Evolutionary conservation across 2,797 vertebrate species (phyloP).

Genomic region (Schizopygopsis malacanthus): DNA sequence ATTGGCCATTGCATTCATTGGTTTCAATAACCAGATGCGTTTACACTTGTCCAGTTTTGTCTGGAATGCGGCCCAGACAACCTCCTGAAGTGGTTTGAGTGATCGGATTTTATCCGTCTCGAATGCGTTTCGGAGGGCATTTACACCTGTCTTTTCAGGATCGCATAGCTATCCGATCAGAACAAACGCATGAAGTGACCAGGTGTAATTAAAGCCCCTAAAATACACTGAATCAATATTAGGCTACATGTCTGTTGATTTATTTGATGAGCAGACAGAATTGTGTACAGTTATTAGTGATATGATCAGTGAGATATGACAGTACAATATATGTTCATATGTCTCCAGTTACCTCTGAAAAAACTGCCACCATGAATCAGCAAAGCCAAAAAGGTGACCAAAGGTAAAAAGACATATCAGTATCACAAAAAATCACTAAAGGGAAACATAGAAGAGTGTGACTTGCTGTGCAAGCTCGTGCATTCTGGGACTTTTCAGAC

Average conservation of each 20-base stretch:
- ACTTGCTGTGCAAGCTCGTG: slow-evolving; percentile 20
- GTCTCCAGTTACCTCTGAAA: slow-evolving; percentile 20
- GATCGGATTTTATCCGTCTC: no score
- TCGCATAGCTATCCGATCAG: no score
- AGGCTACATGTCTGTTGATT: neutral
- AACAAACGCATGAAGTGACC: no score
- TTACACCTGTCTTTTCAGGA: no score
- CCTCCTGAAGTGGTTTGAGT: no score
- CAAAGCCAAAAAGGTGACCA: slow-evolving; percentile 1
- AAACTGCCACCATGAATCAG: neutral
- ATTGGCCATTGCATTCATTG: no score
- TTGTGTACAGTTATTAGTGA: neutral
- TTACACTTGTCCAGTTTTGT: no score
- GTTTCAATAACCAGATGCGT: no score
- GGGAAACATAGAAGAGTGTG: neutral
- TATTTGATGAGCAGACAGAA: neutral
- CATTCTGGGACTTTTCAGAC: slow-evolving; percentile 41
- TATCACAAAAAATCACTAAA: slow-evolving; percentile 32
- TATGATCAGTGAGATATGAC: neutral
- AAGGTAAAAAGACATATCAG: slow-evolving; percentile 30
- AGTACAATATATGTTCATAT: neutral
- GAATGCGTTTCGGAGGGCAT: no score
- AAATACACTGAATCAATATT: neutral
- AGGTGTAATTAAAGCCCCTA: no score
- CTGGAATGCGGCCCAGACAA: no score